Base-by-base conservation (phyloP, 53 echinoderm and acorn worm genomes). In the Holothuria scabra region DNA sequence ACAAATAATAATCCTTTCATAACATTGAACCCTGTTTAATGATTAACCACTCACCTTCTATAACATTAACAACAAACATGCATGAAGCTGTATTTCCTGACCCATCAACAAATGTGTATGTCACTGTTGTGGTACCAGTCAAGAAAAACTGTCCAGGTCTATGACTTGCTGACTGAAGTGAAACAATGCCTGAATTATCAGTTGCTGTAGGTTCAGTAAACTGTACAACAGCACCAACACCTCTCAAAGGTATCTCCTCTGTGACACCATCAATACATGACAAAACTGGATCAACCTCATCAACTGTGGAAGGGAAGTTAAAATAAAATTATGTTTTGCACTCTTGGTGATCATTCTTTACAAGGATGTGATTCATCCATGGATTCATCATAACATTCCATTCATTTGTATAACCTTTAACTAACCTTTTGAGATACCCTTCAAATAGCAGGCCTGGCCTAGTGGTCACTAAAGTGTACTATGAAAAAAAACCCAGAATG, bases 201-300 rank as follows among this genome's bases (percentile, higher is more conserved):
- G 41, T 41, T 41, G 41, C 41, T 41, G 41, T 41, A 41, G 41
- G 41, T 41, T 41, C 41, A 41, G 41, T 66, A 23, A 23, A 66
- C 8, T 26, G 0, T 28, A 66, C 67, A 12, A 11, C 34, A 66
- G 33, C 29, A 23, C 67, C 67, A n/a, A n/a, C 60, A 19, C 5
- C 31, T 25, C 82, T 76, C 1, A 86, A 21, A 18, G 59, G 76
- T 26, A 85, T 44, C 8, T 56, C 66, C 44, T 37, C 11, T 26
- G n/a, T 70, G n/a, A 85, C 37, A 41, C 56, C 76, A 19, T 23
- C 28, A 19, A 55, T 75, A 56, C 88, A 88, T 2, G 4, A 18
- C 0, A 74, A 75, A 16, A 58, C 67, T 28, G 88, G 88, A 28
- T 74, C 65, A 22, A 76, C 29, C 18, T 56, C 38, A 56, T 83